A percentile compares a stretch with the other conserved stretches of the same genome.
These are phyloP conservation scores for Gambelia wislizenii DNA, from an alignment of 2,797 vertebrate genomes.

Conservation along the genomic window DNA sequence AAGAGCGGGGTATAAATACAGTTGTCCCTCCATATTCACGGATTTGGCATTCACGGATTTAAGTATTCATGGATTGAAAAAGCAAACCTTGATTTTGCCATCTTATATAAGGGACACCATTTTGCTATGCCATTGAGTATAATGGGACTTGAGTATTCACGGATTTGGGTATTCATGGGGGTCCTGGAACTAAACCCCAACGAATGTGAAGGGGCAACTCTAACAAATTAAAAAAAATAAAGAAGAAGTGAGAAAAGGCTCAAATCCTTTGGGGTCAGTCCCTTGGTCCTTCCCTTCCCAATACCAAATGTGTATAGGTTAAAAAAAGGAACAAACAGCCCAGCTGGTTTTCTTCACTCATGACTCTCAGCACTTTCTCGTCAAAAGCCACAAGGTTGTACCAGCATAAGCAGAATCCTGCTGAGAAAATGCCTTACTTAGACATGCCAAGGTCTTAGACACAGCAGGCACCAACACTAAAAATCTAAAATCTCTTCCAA, in stretches of 20 bases:
- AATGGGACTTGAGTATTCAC: too few species aligned
- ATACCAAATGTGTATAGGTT: not conserved
- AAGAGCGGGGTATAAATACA: too few species aligned
- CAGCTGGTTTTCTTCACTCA: not conserved
- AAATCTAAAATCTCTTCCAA: slow-evolving; percentile 8
- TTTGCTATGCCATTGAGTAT: too few species aligned
- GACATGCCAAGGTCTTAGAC: not conserved
- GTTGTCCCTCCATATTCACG: too few species aligned
- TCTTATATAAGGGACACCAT: too few species aligned
- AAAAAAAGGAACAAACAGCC: rapidly evolving
- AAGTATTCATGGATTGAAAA: too few species aligned
- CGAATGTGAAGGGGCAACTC: too few species aligned
- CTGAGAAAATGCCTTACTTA: slow-evolving; percentile 29
- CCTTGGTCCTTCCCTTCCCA: not conserved
- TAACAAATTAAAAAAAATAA: too few species aligned
- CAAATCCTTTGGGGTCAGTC: not conserved
- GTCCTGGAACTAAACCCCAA: too few species aligned
- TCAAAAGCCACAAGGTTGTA: not conserved
- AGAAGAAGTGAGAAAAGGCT: not conserved
- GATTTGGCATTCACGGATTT: too few species aligned
- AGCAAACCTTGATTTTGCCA: too few species aligned
- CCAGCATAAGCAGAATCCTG: slow-evolving; percentile 36
- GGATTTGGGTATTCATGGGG: too few species aligned
- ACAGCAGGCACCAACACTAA: not conserved
- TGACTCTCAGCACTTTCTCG: not conserved